These are phyloP conservation scores for Mesochorus sp. DNA, from an alignment of 2,888 invertebrate genomes.

Conservation along the genomic window DNA sequence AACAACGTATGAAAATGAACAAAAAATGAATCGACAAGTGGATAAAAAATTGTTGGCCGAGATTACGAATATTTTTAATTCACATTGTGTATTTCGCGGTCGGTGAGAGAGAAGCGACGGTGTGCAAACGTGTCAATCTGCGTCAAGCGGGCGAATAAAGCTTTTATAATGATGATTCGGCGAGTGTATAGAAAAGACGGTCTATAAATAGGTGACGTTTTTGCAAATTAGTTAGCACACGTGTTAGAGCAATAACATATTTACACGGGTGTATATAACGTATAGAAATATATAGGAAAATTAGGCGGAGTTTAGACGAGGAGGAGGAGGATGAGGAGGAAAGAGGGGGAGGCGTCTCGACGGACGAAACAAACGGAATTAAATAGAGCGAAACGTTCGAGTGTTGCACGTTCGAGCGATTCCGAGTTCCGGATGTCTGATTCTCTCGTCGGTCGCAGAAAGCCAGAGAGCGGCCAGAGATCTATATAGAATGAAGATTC, in stretches of 20 bases:
- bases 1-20: too few species aligned
- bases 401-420: slow-evolving; percentile 62
- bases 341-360: slow-evolving; percentile 29
- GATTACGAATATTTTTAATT: neutral
- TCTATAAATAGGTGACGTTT: slow-evolving; percentile 59
- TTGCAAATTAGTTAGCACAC: slow-evolving; percentile 54
- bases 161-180: slow-evolving; percentile 16
- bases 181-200: neutral
- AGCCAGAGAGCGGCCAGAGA: slow-evolving; percentile 31
- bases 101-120: too few species aligned
- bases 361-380: slow-evolving; percentile 58
- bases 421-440: slow-evolving; percentile 62
- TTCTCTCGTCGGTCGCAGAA: slow-evolving; percentile 39
- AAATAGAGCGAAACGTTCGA: slow-evolving; percentile 59
- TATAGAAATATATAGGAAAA: neutral
- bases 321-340: too few species aligned
- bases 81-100: neutral
- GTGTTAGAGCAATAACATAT: slow-evolving; percentile 9
- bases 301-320: slow-evolving; percentile 21
- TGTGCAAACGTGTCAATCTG: slow-evolving; percentile 27
- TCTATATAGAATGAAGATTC: too few species aligned
- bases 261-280: neutral
- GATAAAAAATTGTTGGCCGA: neutral
- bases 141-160: neutral
- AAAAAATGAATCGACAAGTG: neutral